Conservation (phyloP, 2,113 vertebrate genomes). For the Struthio camelus region DNA sequence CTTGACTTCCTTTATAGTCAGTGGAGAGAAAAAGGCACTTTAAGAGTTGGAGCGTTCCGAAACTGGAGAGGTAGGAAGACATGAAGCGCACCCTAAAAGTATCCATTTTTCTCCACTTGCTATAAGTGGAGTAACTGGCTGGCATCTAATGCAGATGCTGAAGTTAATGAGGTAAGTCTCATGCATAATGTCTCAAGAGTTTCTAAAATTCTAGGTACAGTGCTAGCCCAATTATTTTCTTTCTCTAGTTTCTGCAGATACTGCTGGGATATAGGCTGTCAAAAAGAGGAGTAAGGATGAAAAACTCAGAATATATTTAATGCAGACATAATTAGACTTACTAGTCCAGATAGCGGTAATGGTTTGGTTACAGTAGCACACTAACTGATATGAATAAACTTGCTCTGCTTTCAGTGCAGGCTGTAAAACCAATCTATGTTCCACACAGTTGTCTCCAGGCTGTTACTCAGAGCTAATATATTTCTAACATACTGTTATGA, state of each 20-base stretch:
- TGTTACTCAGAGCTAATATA: not conserved
- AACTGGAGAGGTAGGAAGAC: not conserved
- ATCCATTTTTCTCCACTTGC: not conserved
- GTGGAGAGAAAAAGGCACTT: not conserved
- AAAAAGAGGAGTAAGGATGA: not conserved
- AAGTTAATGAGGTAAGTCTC: not conserved
- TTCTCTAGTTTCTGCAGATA: not conserved
- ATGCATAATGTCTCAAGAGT: not conserved
- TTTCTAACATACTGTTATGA: not conserved
- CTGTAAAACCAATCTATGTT: not conserved
- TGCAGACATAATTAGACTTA: not conserved
- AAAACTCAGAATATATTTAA: not conserved
- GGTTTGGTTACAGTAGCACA: not conserved
- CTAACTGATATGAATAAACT: not conserved
- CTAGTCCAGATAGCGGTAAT: not conserved
- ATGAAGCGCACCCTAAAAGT: not conserved
- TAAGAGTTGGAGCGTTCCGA: not conserved
- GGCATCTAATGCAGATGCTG: not conserved
- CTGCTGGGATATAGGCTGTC: not conserved
- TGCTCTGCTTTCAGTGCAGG: not conserved
- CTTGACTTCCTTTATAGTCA: not conserved
- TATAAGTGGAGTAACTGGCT: not conserved
- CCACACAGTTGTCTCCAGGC: not conserved
- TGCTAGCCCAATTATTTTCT: not conserved
- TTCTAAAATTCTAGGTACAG: not conserved